Evolutionary conservation across 2,888 invertebrate genomes (phyloP), one percentile per base, ranked within the genome.

Genomic region (Drosophila pullipes): DNA sequence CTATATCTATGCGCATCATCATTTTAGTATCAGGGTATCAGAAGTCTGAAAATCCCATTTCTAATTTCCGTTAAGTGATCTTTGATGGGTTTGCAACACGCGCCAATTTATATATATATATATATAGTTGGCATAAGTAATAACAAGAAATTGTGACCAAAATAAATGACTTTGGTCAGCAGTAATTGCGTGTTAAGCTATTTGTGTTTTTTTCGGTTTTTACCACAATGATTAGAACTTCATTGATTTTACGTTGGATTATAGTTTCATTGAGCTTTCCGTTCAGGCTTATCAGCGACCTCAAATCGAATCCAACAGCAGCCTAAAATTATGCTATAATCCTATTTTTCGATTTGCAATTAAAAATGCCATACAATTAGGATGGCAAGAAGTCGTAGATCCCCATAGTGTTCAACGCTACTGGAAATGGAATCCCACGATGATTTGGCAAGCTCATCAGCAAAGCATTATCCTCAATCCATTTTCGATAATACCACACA

Each of bases 401-500:
- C 5, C 9, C 18, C 4, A 4, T n/a, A 4, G 3, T 13, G 9
- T 13, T 53, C 10, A 13, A 6, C 10, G 30, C 7, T 37, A 1
- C 4, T 28, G 11, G 16, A 10, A 11, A 13, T 6, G 0, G 18
- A 18, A 9, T 10, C 31, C 4, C 13, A n/a, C 39, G 25, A 33
- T 25, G 16, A 22, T 11, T 35, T 28, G 9, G 4, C 18, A 9
- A 3, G 5, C 9, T 28, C n/a, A 13, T 16, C 9, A 3, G n/a
- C 4, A 16, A 2, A 9, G 31, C 31, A 31, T 31, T 31, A 1
- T n/a, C 39, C 4, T 13, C 31, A 39, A 92, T 89, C 90, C 91
- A 92, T 0, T 66, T 16, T 0, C 50, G 11, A 25, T 76, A 76
- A 49, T 78, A 37, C 0, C 70, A 52, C 0, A 97, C 96, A 63